Evolutionary conservation across 2,113 vertebrate species (phyloP).

Genomic region (Tragelaphus scriptus): DNA sequence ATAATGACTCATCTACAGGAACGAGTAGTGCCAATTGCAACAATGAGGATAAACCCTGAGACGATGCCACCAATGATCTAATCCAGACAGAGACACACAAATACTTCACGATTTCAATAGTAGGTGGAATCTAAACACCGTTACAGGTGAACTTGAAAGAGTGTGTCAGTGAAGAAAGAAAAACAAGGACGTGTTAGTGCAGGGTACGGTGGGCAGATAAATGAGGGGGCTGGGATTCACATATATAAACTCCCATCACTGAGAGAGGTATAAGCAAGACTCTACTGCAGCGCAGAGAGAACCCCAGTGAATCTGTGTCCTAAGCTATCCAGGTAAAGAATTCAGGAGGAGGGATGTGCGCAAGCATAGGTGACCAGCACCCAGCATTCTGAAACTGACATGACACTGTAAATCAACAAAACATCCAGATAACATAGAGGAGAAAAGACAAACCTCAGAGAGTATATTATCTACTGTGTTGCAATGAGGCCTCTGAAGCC

Average conservation of each 20-base stretch:
- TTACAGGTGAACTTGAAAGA: not conserved
- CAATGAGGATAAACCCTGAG: not conserved
- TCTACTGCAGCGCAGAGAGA: not conserved
- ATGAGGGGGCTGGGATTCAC: not conserved
- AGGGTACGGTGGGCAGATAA: not conserved
- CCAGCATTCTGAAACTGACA: not conserved
- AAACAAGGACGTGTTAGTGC: not conserved
- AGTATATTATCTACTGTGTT: rapidly evolving
- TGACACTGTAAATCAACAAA: not conserved
- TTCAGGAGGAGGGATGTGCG: not conserved
- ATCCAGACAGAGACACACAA: not conserved
- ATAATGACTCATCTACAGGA: not conserved
- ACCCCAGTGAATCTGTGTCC: not conserved
- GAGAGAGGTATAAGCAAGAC: not conserved
- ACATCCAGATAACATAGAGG: not conserved
- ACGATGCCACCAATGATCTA: not conserved
- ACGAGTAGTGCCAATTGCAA: not conserved
- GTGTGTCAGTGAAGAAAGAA: not conserved
- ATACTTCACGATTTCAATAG: not conserved
- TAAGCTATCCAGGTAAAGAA: not conserved
- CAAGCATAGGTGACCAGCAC: not conserved
- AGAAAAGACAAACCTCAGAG: not conserved
- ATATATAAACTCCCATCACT: not conserved
- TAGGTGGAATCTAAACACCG: not conserved
- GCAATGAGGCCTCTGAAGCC: not conserved